Evolutionary conservation across 2,113 vertebrate genomes (phyloP).

Genomic region (Neolamprologus variostigma): DNA sequence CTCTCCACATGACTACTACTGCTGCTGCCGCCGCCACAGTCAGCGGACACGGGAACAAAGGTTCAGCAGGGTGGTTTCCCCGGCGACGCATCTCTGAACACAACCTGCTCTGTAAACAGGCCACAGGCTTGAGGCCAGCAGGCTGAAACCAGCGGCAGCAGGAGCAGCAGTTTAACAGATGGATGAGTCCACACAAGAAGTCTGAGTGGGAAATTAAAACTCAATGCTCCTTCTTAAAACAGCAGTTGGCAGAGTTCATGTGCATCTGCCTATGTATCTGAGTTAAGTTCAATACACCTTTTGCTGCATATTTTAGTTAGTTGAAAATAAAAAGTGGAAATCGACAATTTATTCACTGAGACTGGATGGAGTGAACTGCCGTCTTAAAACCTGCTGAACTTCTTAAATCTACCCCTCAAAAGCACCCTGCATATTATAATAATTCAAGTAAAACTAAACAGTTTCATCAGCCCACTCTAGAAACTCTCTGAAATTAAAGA

Average conservation of each 20-base stretch:
- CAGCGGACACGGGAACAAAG: constrained; percentile 37
- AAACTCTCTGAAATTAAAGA: not conserved
- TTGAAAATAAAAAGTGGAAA: not conserved
- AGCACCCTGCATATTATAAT: not conserved
- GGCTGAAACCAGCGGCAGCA: not conserved
- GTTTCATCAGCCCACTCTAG: not conserved
- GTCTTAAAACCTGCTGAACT: not conserved
- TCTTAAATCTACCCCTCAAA: not conserved
- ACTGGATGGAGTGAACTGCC: not conserved
- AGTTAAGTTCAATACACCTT: not conserved
- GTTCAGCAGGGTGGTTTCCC: constrained; percentile 45
- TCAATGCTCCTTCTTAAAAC: not conserved
- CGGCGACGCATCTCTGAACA: not conserved
- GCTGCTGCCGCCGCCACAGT: not conserved
- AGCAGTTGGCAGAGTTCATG: not conserved
- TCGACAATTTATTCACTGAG: not conserved
- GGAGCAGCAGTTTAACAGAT: not conserved
- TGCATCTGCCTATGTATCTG: not conserved
- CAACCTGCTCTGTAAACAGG: constrained; percentile 6
- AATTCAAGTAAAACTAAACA: not conserved
- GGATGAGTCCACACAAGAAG: not conserved
- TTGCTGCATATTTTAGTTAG: not conserved
- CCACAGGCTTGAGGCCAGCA: not conserved
- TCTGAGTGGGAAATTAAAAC: not conserved
- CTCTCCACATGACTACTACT: constrained; percentile 15